Percentiles rank a stretch among this genome's conserved stretches.
Evolutionary conservation across 2,797 vertebrate genomes (phyloP).

Genomic region (Otolemur crassicaudatus): DNA sequence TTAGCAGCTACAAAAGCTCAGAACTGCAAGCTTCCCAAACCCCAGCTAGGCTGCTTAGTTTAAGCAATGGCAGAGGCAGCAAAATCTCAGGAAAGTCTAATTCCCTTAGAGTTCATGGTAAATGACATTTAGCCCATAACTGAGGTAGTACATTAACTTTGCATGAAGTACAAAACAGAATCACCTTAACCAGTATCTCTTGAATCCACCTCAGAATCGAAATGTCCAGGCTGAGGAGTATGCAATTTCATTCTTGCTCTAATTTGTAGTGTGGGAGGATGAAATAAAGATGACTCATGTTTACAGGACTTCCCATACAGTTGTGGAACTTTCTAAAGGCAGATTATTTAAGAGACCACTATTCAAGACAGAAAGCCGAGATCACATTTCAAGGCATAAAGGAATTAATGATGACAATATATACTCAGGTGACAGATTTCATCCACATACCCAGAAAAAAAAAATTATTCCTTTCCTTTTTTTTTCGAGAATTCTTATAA

Average conservation of each 20-base stretch:
- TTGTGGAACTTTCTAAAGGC: background rate
- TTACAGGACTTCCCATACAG: background rate
- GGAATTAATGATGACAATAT: background rate
- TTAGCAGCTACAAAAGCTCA: conserved; percentile 63
- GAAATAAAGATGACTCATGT: conserved; percentile 33
- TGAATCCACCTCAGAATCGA: background rate
- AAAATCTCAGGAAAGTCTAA: conserved; percentile 16
- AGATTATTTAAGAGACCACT: conserved; percentile 7
- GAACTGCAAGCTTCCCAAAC: conserved; percentile 53
- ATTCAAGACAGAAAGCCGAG: background rate
- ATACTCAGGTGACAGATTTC: background rate
- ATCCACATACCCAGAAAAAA: background rate
- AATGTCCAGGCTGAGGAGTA: background rate
- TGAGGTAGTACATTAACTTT: conserved; percentile 3
- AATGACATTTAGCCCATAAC: conserved; percentile 41
- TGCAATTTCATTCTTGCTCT: conserved; percentile 36
- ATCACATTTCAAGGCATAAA: background rate
- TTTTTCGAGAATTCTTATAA: conserved; percentile 6
- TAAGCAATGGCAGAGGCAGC: background rate
- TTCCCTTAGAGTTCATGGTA: conserved; percentile 28
- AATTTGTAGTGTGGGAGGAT: background rate
- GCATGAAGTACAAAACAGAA: background rate
- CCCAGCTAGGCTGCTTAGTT: background rate
- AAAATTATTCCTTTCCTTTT: background rate
- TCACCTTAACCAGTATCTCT: background rate